Percentiles rank a stretch among this genome's conserved stretches.
phyloP scores from a whole-genome alignment of 2,888 invertebrate species.

The Entomobrya multifasciata region DNA sequence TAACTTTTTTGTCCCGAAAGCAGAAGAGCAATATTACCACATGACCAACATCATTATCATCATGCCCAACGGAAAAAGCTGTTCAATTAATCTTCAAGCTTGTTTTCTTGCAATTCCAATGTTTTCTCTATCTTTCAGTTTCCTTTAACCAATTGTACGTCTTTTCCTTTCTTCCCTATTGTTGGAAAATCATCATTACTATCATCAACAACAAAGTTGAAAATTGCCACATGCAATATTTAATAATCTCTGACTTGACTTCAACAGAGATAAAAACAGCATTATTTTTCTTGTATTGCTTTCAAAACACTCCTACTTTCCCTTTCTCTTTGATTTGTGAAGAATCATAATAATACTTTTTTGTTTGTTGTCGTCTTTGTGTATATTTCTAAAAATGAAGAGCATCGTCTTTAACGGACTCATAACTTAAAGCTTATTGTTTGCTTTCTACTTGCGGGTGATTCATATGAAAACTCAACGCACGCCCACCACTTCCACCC shows the following conservation, averaged over 20 bases:
- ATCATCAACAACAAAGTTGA: conserved; percentile 49
- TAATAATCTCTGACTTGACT: conserved; percentile 12
- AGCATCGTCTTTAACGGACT: neutral
- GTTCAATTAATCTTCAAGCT: conserved; percentile 60
- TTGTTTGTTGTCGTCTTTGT: too few species aligned
- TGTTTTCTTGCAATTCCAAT: conserved; percentile 44
- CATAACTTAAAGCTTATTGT: conserved; percentile 39
- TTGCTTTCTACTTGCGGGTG: conserved; percentile 14
- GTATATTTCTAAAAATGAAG: conserved; percentile 24
- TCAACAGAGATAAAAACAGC: conserved; percentile 22
- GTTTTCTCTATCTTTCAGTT: conserved; percentile 15
- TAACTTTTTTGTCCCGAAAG: conserved; percentile 21
- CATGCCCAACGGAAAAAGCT: conserved; percentile 49
- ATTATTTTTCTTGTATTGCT: conserved; percentile 22
- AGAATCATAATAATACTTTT: conserved; percentile 31
- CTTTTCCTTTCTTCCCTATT: conserved; percentile 9
- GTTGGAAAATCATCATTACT: conserved; percentile 52
- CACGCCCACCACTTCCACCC: conserved; percentile 32
- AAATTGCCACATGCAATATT: conserved; percentile 56
- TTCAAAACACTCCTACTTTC: conserved; percentile 51
- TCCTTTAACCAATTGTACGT: conserved; percentile 30
- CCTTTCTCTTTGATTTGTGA: conserved; percentile 58
- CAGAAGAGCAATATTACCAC: conserved; percentile 10
- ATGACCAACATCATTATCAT: conserved; percentile 27
- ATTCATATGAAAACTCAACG: conserved; percentile 47